phyloP scores from a whole-genome alignment of 1,140 invertebrate genomes.

The Megathymus violae region DNA sequence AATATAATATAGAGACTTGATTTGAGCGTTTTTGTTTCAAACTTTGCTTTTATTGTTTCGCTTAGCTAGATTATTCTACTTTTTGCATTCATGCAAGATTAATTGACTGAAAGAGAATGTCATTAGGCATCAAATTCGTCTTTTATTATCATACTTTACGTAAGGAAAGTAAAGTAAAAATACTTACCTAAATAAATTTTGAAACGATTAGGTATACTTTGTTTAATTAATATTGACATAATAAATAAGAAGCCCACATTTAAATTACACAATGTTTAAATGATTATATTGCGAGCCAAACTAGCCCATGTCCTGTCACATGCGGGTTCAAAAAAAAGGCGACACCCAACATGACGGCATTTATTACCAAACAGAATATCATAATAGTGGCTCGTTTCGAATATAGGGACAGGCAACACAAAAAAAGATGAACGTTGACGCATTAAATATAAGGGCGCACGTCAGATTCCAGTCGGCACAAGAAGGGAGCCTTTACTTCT shows the following conservation, averaged over 20 bases:
- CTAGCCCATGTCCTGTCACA: slow-evolving; percentile 54
- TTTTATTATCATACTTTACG: too few species aligned
- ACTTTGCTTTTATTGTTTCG: too few species aligned
- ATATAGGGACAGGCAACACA: slow-evolving; percentile 45
- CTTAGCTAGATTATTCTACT: too few species aligned
- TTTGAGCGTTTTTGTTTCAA: too few species aligned
- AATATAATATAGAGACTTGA: too few species aligned
- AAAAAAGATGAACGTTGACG: slow-evolving; percentile 52
- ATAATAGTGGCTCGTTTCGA: slow-evolving; percentile 52
- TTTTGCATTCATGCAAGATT: too few species aligned
- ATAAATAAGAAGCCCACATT: slow-evolving; percentile 19
- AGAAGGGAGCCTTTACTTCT: slow-evolving; percentile 35
- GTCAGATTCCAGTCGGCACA: slow-evolving; percentile 31
- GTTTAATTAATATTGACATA: background rate
- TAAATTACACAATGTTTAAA: slow-evolving; percentile 5
- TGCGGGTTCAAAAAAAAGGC: slow-evolving; percentile 64
- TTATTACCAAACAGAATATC: slow-evolving; percentile 64
- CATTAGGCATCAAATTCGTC: too few species aligned
- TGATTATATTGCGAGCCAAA: slow-evolving; percentile 24
- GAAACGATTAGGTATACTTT: too few species aligned
- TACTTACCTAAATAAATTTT: too few species aligned
- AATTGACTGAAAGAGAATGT: too few species aligned
- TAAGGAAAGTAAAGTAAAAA: too few species aligned
- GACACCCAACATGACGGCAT: slow-evolving; percentile 48
- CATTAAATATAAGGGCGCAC: slow-evolving; percentile 46